Base-by-base conservation (phyloP, 2,797 vertebrate species). In the Clarias platycephalus region DNA sequence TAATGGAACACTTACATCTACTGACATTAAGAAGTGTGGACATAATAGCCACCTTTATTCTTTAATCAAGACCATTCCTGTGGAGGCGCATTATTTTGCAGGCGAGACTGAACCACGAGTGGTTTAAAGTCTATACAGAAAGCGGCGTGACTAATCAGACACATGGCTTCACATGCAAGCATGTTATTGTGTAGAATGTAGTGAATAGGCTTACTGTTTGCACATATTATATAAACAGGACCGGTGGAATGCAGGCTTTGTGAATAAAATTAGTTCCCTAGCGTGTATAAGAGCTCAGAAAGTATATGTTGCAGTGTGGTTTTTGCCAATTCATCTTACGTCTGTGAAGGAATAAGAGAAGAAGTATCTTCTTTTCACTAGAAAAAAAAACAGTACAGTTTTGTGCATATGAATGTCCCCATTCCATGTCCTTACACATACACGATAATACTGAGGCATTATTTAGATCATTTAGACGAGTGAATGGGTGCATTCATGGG, bases 41-140 rank as follows among this genome's bases (percentile, higher is more conserved):
- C 83, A 82, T 64, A 78, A 67, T 90, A 89, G 82, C 89, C 84
- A 88, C 88, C 87, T 89, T 91, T 92, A 89, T 86, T 88, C 84
- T 85, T 82, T 80, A 84, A 86, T 81, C 55, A n/a, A 83, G 67
- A 80, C 78, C 86, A 81, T 77, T 44, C 68, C 67, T 28, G 26
- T 63, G 82, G 53, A 64, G 53, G 57, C 34, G 53, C 18, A 18
- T 86, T 80, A 5, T 86, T 72, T 58, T 40, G 55, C 40, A 55
- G 78, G 53, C 16, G 57, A 70, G 62, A 71, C 55, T 66, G 49
- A 83, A 84, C 84, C 77, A 55, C 63, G 81, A 80, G 44, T 10
- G 26, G 72, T 68, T 84, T 78, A 49, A 10, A 63, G 53, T 31
- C 53, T 82, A n/a, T 62, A 60, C 74, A 62, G 79, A 80, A 72